Conservation (phyloP, 2,113 vertebrate genomes). For the Sigmodon hispidus region DNA sequence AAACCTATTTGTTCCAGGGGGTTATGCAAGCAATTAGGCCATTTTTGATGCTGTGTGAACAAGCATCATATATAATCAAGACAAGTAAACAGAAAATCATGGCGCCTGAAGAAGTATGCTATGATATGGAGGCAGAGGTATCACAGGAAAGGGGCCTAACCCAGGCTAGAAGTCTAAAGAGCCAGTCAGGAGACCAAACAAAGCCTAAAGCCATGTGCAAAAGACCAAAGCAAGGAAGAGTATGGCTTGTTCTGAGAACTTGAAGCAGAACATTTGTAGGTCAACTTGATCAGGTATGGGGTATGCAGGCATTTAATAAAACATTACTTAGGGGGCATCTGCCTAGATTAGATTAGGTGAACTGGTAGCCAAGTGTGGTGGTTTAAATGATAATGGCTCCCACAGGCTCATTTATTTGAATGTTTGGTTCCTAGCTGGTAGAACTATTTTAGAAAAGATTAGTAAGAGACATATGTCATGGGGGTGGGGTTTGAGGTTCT, state of each 20-base stretch:
- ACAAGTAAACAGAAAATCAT: not conserved
- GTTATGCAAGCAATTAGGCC: not conserved
- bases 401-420: not conserved
- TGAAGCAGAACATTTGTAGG: not conserved
- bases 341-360: not conserved
- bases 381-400: no score
- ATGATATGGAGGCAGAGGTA: not conserved
- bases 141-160: not conserved
- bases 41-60: not conserved
- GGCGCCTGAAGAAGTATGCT: not conserved
- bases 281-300: not conserved
- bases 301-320: not conserved
- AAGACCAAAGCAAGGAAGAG: not conserved
- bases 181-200: not conserved
- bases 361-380: not conserved
- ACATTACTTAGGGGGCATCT: not conserved
- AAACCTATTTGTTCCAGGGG: not conserved
- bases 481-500: not conserved
- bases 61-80: not conserved
- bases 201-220: not conserved
- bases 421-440: not conserved
- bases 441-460: not conserved
- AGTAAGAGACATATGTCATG: not conserved
- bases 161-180: not conserved
- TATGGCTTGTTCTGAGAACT: not conserved